A percentile compares a stretch with the other conserved stretches of the same genome.
phyloP scores from a whole-genome alignment of 2,797 vertebrate species.

The Syngnathus acus region DNA sequence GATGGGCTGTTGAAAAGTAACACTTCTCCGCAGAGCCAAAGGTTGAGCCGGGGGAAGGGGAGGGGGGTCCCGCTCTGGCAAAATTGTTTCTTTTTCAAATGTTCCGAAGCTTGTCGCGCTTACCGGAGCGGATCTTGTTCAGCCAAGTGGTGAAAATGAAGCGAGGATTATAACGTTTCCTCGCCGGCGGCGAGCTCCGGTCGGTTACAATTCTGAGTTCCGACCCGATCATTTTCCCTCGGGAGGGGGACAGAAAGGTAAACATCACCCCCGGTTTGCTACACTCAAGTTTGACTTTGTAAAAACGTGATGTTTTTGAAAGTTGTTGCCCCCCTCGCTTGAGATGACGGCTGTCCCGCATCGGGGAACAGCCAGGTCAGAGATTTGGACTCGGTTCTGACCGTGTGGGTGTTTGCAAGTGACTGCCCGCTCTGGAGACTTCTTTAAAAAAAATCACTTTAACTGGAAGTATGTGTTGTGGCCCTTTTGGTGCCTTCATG shows the following conservation, averaged over 20 bases:
- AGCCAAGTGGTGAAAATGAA: constrained; percentile 44
- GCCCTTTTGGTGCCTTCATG: constrained; percentile 4
- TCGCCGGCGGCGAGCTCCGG: constrained; percentile 48
- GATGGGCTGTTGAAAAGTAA: constrained; percentile 74
- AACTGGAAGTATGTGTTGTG: constrained; percentile 3
- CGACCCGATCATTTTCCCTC: constrained; percentile 36
- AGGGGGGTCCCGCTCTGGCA: constrained; percentile 21
- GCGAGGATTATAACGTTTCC: constrained; percentile 52
- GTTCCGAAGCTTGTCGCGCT: constrained; percentile 18
- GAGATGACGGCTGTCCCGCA: constrained; percentile 40
- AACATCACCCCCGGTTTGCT: constrained; percentile 23
- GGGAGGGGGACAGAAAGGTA: constrained; percentile 50
- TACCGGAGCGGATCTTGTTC: constrained; percentile 29
- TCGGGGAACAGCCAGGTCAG: constrained; percentile 37
- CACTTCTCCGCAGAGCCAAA: constrained; percentile 73
- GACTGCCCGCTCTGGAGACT: not conserved
- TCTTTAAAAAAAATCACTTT: constrained; percentile 38
- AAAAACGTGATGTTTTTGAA: constrained; percentile 25
- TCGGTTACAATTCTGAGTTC: constrained; percentile 50
- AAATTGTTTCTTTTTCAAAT: constrained; percentile 44
- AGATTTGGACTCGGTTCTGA: constrained; percentile 59
- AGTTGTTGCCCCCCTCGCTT: constrained; percentile 38
- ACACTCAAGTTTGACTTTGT: constrained; percentile 23
- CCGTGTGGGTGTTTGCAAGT: constrained; percentile 26
- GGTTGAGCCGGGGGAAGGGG: constrained; percentile 53